Percentiles rank a stretch among this genome's conserved stretches.
Conservation (phyloP, 2,797 vertebrate genomes). For the Propithecus deckenii region DNA sequence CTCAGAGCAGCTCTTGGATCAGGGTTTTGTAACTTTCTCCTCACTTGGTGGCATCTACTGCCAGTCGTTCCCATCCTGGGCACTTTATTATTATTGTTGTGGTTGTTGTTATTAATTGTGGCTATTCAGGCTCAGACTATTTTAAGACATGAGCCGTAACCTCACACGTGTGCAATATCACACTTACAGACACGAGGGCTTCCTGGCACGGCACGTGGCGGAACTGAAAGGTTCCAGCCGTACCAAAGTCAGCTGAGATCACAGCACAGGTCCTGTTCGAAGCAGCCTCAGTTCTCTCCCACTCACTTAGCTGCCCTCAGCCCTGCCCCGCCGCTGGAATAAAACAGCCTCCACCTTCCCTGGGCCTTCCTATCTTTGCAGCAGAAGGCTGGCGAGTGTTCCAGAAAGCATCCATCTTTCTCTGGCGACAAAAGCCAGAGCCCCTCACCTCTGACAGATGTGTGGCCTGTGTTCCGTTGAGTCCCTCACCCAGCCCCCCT, state of each 20-base stretch:
- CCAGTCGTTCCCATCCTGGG: not conserved
- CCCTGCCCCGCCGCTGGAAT: not conserved
- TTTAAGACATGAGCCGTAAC: not conserved
- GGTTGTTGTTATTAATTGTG: no score
- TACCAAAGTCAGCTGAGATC: not conserved
- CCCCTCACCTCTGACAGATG: not conserved
- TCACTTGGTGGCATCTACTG: not conserved
- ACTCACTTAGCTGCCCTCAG: not conserved
- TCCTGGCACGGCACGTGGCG: accelerated
- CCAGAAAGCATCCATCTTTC: not conserved
- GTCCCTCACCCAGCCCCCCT: not conserved
- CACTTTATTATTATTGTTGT: not conserved
- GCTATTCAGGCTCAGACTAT: not conserved
- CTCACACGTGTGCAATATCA: not conserved
- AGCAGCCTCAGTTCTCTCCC: accelerated
- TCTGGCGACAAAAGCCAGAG: not conserved
- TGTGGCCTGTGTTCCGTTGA: accelerated
- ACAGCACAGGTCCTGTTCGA: accelerated
- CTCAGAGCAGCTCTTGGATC: not conserved
- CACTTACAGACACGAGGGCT: not conserved
- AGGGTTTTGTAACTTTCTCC: not conserved
- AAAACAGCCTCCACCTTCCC: not conserved
- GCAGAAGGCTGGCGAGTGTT: not conserved
- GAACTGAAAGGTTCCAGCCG: not conserved
- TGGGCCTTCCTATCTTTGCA: not conserved